Conservation (phyloP, 1,140 invertebrate species). For the Lasaia peninsularis region DNA sequence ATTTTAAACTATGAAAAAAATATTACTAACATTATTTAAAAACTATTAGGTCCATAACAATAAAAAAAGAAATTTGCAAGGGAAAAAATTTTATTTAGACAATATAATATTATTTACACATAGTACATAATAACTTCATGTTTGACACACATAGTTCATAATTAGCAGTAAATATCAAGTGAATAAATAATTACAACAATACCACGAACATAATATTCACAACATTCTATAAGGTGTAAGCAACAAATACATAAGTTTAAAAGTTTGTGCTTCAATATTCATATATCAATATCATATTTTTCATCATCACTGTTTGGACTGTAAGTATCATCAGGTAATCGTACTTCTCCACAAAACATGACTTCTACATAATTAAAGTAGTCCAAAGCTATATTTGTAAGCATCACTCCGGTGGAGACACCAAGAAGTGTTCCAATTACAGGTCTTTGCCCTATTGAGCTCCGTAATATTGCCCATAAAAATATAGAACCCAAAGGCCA, state of each 20-base stretch:
- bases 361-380: conserved; percentile 74
- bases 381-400: conserved; percentile 72
- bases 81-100: too few species aligned
- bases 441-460: conserved; percentile 66
- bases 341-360: conserved; percentile 69
- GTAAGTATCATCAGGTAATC: conserved; percentile 62
- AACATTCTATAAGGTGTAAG: too few species aligned
- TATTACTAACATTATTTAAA: too few species aligned
- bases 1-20: too few species aligned
- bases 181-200: conserved; percentile 24
- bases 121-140: too few species aligned
- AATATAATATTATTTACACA: too few species aligned
- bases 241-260: conserved; percentile 8
- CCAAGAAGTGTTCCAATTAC: conserved; percentile 63
- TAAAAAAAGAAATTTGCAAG: too few species aligned
- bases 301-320: conserved; percentile 74
- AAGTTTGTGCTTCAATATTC: conserved; percentile 24
- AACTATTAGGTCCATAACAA: too few species aligned
- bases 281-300: conserved; percentile 73
- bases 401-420: conserved; percentile 61
- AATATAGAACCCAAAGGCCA: conserved; percentile 72
- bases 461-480: conserved; percentile 71
- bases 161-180: conserved; percentile 18
- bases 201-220: conserved; percentile 11
- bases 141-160: not conserved